Evolutionary conservation across 2,888 invertebrate species (phyloP).

Genomic region (Caradrina kadenii): DNA sequence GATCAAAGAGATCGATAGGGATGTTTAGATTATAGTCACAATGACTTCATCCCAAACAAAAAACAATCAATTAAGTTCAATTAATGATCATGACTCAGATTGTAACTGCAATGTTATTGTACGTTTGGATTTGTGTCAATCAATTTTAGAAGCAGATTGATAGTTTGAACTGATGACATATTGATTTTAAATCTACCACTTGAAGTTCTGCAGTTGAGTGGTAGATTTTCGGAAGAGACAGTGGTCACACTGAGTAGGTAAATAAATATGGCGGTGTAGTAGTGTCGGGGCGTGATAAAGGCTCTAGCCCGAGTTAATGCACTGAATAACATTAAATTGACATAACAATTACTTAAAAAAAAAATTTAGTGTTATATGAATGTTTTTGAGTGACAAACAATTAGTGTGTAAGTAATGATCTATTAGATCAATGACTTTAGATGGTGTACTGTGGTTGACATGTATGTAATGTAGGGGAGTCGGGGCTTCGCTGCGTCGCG

Average conservation of each 20-base stretch:
- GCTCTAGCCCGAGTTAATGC: conserved; percentile 23
- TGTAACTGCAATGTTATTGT: too few species aligned
- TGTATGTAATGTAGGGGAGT: conserved; percentile 76
- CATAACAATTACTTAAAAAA: conserved; percentile 24
- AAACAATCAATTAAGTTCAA: too few species aligned
- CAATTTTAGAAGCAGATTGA: too few species aligned
- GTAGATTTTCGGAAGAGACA: conserved; percentile 1
- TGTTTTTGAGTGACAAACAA: conserved; percentile 50
- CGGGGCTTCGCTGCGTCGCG: conserved; percentile 77
- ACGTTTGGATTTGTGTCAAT: too few species aligned
- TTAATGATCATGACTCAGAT: too few species aligned
- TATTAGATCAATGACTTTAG: conserved; percentile 85
- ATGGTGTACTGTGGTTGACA: conserved; percentile 79
- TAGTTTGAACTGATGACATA: background rate
- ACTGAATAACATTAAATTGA: conserved; percentile 33
- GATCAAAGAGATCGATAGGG: background rate
- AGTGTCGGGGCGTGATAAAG: conserved; percentile 70
- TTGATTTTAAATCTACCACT: background rate
- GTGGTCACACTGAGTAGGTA: conserved; percentile 76
- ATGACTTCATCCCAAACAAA: too few species aligned
- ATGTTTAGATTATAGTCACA: background rate
- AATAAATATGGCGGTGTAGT: conserved; percentile 87
- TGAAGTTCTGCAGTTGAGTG: background rate
- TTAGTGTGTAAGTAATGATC: conserved; percentile 70
- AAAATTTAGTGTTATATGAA: conserved; percentile 35